These are phyloP conservation scores for Sinhomidia bicolor DNA, from an alignment of 2,888 invertebrate species.

Conservation along the genomic window DNA sequence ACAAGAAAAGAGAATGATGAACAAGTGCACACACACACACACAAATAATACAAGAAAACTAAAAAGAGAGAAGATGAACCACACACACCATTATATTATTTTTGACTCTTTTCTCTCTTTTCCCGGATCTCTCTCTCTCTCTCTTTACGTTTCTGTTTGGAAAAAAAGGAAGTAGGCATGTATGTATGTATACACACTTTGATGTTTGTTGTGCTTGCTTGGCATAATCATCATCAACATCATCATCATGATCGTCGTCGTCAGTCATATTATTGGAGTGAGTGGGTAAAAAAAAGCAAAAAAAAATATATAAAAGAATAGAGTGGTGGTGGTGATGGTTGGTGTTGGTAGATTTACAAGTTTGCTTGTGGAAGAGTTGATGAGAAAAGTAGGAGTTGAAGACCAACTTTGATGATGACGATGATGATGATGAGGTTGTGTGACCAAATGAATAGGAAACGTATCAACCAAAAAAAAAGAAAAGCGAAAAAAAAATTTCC, in stretches of 20 bases:
- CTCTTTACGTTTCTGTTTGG: background rate
- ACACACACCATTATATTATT: slow-evolving; percentile 57
- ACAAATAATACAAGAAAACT: slow-evolving; percentile 51
- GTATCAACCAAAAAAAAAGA: too few relatives aligned
- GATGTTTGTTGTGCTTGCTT: slow-evolving; percentile 42
- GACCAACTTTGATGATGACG: background rate
- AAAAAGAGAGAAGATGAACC: slow-evolving; percentile 50
- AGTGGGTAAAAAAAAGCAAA: slow-evolving; percentile 20
- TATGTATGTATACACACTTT: slow-evolving; percentile 50
- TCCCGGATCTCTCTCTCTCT: slow-evolving; percentile 1
- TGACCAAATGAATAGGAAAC: slow-evolving; percentile 11
- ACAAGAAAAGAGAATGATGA: slow-evolving; percentile 74
- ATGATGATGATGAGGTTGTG: background rate
- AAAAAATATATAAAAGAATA: background rate
- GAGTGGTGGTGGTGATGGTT: background rate
- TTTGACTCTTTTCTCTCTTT: slow-evolving; percentile 52
- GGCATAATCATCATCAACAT: background rate
- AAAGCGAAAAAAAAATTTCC: too few relatives aligned
- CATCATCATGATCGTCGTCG: too few relatives aligned
- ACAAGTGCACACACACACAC: slow-evolving; percentile 60
- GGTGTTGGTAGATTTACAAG: slow-evolving; percentile 11
- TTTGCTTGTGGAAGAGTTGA: slow-evolving; percentile 27
- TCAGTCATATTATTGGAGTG: background rate
- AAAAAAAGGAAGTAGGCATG: slow-evolving; percentile 19
- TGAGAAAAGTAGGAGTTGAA: background rate